phyloP scores from a whole-genome alignment of 2,888 invertebrate genomes.

The Syritta pipiens region DNA sequence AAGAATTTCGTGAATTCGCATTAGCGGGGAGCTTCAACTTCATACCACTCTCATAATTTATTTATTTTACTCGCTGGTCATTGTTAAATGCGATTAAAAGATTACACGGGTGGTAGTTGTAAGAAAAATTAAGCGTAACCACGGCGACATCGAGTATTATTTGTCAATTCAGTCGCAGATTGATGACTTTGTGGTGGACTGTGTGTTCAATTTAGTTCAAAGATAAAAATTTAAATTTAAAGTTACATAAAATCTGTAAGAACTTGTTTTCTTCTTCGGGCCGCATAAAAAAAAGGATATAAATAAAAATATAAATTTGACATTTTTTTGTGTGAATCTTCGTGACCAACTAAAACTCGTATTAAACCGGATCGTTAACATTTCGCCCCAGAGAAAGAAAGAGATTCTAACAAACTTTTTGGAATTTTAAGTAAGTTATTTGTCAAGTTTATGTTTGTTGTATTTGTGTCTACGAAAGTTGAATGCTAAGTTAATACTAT shows the following conservation, averaged over 20 bases:
- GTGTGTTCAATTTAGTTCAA: background rate
- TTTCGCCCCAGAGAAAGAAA: background rate
- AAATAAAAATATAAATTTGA: background rate
- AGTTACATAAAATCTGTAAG: conserved; percentile 1
- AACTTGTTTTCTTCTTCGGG: conserved; percentile 11
- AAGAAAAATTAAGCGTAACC: background rate
- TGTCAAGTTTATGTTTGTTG: background rate
- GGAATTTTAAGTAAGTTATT: conserved; percentile 35
- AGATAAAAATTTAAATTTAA: background rate
- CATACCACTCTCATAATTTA: background rate
- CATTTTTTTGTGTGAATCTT: too few relatives aligned
- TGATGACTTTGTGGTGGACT: background rate
- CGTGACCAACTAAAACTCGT: conserved; percentile 3
- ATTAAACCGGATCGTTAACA: conserved; percentile 21
- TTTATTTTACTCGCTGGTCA: conserved; percentile 3
- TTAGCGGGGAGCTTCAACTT: conserved; percentile 10
- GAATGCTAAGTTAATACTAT: background rate
- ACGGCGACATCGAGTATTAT: background rate
- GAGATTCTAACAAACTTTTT: conserved; percentile 9
- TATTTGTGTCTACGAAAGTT: background rate
- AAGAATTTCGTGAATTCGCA: background rate
- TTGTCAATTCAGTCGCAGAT: conserved; percentile 2
- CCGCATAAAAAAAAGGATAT: conserved; percentile 11
- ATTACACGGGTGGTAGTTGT: background rate
- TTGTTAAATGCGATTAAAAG: conserved; percentile 7